Percentiles rank a stretch among this genome's conserved stretches.
These are phyloP conservation scores for Miltochrista miniata DNA, from an alignment of 2,888 invertebrate genomes.

Conservation along the genomic window DNA sequence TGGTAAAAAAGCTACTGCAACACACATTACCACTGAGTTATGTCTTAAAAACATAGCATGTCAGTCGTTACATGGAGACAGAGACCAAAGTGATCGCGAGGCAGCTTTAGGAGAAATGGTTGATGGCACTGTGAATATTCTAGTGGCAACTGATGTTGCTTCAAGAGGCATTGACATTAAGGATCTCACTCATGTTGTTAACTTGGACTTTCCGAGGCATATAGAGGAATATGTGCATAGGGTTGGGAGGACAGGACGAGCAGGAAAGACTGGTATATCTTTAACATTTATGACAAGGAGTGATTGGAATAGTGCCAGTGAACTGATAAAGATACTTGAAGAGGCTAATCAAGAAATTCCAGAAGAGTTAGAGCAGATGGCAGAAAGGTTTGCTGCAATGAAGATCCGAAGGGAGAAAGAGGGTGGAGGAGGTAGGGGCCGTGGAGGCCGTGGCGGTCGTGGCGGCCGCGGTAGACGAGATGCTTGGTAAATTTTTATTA, in stretches of 20 bases:
- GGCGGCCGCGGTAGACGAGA: conserved; percentile 48
- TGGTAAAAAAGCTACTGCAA: conserved; percentile 92
- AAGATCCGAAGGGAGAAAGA: conserved; percentile 85
- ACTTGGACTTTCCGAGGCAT: conserved; percentile 96
- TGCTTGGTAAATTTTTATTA: conserved; percentile 44
- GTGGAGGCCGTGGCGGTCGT: conserved; percentile 54
- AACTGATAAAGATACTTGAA: conserved; percentile 92
- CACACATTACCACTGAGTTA: conserved; percentile 92
- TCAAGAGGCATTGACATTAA: conserved; percentile 97
- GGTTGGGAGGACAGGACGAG: conserved; percentile 97
- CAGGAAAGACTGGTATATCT: conserved; percentile 92
- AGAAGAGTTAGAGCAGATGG: conserved; percentile 89
- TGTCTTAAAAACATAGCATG: conserved; percentile 87
- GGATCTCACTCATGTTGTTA: conserved; percentile 94
- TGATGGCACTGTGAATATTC: conserved; percentile 89
- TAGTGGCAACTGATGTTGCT: conserved; percentile 98
- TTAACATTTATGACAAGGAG: conserved; percentile 91
- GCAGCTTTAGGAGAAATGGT: conserved; percentile 93
- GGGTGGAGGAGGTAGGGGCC: conserved; percentile 65
- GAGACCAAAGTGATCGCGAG: conserved; percentile 91
- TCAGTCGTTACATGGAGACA: conserved; percentile 94
- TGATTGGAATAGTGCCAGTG: conserved; percentile 93
- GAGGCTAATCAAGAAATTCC: conserved; percentile 95
- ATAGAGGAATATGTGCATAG: conserved; percentile 98
- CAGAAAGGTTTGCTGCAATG: conserved; percentile 87